phyloP scores from a whole-genome alignment of 2,888 invertebrate genomes.

The Lasioglossum figueresi region DNA sequence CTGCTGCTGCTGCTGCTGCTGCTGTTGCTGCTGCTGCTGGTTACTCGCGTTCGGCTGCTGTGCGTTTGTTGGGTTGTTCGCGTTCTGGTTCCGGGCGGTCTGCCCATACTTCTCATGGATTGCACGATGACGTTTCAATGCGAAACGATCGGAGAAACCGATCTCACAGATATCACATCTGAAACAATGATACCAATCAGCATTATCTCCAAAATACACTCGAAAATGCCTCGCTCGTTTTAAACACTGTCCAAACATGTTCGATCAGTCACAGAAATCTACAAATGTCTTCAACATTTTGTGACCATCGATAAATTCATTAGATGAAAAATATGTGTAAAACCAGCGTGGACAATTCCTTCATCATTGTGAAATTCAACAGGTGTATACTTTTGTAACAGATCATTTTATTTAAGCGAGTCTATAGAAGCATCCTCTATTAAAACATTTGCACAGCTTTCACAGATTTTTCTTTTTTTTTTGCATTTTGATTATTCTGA shows the following conservation, averaged over 20 bases:
- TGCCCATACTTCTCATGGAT: conserved; percentile 94
- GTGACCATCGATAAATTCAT: too few relatives aligned
- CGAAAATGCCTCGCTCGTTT: background rate
- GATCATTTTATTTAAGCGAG: background rate
- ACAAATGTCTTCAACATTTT: background rate
- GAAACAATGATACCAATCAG: conserved; percentile 64
- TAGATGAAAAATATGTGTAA: background rate
- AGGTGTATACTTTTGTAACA: background rate
- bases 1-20: conserved; percentile 80
- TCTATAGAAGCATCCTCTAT: background rate
- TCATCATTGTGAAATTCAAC: background rate
- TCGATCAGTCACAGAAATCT: background rate
- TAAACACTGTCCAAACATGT: background rate
- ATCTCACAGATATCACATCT: conserved; percentile 95
- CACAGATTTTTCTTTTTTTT: background rate
- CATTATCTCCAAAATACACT: background rate
- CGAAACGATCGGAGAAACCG: conserved; percentile 94
- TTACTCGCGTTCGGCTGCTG: conserved; percentile 84
- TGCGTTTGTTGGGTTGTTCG: conserved; percentile 84
- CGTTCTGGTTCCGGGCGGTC: conserved; percentile 84
- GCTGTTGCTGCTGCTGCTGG: conserved; percentile 84
- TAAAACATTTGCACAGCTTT: background rate
- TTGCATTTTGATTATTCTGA: too few relatives aligned
- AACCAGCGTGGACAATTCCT: background rate
- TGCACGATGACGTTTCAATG: conserved; percentile 93